phyloP scores from a whole-genome alignment of 2,113 vertebrate species.

The Semicossyphus pulcher region DNA sequence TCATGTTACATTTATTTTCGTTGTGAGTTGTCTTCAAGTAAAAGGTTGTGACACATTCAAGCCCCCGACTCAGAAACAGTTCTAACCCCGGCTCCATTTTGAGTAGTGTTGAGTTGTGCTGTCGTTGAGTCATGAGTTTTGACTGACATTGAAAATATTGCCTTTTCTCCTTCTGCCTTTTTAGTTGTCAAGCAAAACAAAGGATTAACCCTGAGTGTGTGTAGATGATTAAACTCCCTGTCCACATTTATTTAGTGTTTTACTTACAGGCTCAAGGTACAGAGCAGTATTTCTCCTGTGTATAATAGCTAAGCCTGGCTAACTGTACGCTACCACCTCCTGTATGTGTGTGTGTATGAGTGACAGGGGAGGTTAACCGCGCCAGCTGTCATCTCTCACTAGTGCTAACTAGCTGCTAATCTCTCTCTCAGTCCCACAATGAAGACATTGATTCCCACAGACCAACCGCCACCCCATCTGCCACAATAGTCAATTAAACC shows the following conservation, averaged over 20 bases:
- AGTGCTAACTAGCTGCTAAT: conserved; percentile 81
- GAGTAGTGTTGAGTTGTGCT: neutral
- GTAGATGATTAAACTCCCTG: conserved; percentile 15
- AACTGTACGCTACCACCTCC: conserved; percentile 25
- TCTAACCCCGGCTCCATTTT: neutral
- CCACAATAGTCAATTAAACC: conserved; percentile 75
- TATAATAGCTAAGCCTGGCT: conserved; percentile 16
- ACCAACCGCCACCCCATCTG: conserved; percentile 63
- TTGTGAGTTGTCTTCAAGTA: neutral
- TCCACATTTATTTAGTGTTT: conserved; percentile 25
- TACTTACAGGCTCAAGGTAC: conserved; percentile 24
- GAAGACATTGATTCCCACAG: conserved; percentile 77
- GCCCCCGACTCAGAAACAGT: neutral
- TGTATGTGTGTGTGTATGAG: conserved; percentile 7
- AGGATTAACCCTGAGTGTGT: conserved; percentile 16
- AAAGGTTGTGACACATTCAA: conserved; percentile 11
- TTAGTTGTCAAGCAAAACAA: conserved; percentile 28
- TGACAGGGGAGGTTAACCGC: conserved; percentile 51
- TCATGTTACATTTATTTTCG: conserved; percentile 14
- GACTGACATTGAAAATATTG: conserved; percentile 16
- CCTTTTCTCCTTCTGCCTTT: conserved; percentile 1
- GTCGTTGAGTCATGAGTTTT: neutral
- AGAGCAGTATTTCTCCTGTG: conserved; percentile 5
- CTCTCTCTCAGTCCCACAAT: conserved; percentile 75
- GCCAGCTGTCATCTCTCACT: conserved; percentile 78